These are phyloP conservation scores for Trachelus stipa DNA, from an alignment of 2,888 invertebrate species.

Conservation along the genomic window DNA sequence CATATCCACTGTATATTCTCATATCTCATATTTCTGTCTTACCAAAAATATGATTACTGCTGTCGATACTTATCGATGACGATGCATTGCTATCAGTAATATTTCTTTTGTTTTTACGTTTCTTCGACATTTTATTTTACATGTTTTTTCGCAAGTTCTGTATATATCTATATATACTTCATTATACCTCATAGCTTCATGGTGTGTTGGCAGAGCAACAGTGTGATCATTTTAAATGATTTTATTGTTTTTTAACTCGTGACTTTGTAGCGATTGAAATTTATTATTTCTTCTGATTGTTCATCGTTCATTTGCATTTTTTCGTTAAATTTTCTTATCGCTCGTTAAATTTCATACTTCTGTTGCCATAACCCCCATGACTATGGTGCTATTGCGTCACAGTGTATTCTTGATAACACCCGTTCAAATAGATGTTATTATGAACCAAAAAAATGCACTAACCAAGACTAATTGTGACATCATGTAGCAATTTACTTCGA, in stretches of 20 bases:
- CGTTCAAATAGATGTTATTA: background rate
- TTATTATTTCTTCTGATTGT: background rate
- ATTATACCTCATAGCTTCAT: background rate
- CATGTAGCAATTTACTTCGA: background rate
- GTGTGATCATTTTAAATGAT: background rate
- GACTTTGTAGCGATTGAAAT: background rate
- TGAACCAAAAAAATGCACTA: background rate
- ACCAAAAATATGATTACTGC: background rate
- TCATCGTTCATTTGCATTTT: background rate
- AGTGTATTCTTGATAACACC: background rate
- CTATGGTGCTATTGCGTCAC: background rate
- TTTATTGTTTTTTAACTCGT: background rate
- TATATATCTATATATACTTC: background rate
- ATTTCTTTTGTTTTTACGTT: background rate
- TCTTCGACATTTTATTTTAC: background rate
- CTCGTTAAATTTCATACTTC: background rate
- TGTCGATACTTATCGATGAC: background rate
- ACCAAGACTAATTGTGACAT: background rate
- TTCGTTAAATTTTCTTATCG: background rate
- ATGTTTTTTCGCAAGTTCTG: background rate
- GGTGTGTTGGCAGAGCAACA: background rate
- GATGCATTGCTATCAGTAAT: background rate
- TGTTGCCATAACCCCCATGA: background rate
- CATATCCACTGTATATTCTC: background rate
- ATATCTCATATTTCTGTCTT: background rate